Evolutionary conservation across 2,888 invertebrate species (phyloP).

Genomic region (Athalia cordata): DNA sequence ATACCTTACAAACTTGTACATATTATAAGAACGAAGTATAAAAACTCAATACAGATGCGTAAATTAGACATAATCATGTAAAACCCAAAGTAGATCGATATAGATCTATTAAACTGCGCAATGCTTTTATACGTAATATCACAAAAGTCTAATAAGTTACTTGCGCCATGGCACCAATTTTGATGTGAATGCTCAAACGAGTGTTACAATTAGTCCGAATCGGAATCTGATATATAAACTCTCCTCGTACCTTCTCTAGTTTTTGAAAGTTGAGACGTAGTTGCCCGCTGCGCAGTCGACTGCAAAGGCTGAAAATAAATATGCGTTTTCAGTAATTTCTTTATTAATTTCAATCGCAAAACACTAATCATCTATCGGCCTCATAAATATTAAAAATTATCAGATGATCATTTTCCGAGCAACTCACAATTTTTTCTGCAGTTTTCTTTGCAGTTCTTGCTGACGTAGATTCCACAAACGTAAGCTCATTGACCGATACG

Average conservation of each 20-base stretch:
- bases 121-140: not conserved
- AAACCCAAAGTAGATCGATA: not conserved
- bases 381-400: not conserved
- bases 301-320: slow-evolving; percentile 6
- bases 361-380: not conserved
- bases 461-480: not conserved
- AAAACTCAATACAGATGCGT: not conserved
- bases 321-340: not conserved
- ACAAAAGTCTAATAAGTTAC: not conserved
- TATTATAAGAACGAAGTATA: not conserved
- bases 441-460: slow-evolving; percentile 12
- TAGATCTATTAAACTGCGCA: not conserved
- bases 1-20: not conserved
- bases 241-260: not conserved
- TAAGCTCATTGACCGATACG: not conserved
- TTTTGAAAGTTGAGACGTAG: not conserved
- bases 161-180: not conserved
- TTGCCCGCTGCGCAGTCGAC: not conserved
- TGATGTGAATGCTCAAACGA: not conserved
- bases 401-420: not conserved
- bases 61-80: not conserved
- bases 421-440: slow-evolving; percentile 5
- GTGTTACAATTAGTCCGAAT: slow-evolving; percentile 6
- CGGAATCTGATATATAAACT: slow-evolving; percentile 17
- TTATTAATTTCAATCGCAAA: not conserved